These are phyloP conservation scores for Heliothis peltigera DNA, from an alignment of 2,888 invertebrate species.

Conservation along the genomic window DNA sequence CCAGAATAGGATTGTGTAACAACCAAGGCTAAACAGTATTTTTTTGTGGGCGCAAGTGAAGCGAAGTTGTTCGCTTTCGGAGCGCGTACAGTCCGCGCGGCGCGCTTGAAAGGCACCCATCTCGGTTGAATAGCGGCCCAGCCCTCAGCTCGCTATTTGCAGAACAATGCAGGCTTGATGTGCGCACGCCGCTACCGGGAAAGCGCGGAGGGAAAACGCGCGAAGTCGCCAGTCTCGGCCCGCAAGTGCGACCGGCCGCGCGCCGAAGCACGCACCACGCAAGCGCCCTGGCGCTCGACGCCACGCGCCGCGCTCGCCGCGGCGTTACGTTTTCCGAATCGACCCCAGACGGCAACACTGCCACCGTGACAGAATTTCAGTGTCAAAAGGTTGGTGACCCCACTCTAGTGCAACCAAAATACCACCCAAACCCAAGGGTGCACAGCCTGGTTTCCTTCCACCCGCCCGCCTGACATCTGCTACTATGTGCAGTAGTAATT, in stretches of 20 bases:
- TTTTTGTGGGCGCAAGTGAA: slow-evolving; percentile 64
- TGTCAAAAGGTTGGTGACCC: slow-evolving; percentile 89
- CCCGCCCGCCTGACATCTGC: slow-evolving; percentile 65
- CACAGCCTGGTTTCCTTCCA: slow-evolving; percentile 66
- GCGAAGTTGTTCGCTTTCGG: slow-evolving; percentile 70
- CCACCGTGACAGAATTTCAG: slow-evolving; percentile 86
- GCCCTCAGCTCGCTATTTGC: slow-evolving; percentile 86
- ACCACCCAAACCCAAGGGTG: slow-evolving; percentile 69
- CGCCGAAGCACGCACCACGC: slow-evolving; percentile 82
- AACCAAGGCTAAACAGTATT: slow-evolving; percentile 65
- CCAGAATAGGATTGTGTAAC: slow-evolving; percentile 68
- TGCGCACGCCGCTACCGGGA: slow-evolving; percentile 88
- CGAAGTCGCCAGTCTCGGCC: slow-evolving; percentile 83
- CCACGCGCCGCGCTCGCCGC: slow-evolving; percentile 84
- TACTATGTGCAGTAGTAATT: slow-evolving; percentile 68
- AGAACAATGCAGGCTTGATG: slow-evolving; percentile 88
- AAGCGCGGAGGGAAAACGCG: slow-evolving; percentile 86
- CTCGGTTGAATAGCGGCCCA: slow-evolving; percentile 81
- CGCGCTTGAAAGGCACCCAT: slow-evolving; percentile 62
- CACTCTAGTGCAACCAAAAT: slow-evolving; percentile 75
- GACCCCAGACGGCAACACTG: slow-evolving; percentile 82
- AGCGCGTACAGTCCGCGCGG: slow-evolving; percentile 72
- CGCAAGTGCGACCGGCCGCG: slow-evolving; percentile 87
- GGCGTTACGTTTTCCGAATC: slow-evolving; percentile 88
- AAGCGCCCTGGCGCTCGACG: slow-evolving; percentile 87